Conservation (phyloP, 2,113 vertebrate species). For the Burhinus oedicnemus region DNA sequence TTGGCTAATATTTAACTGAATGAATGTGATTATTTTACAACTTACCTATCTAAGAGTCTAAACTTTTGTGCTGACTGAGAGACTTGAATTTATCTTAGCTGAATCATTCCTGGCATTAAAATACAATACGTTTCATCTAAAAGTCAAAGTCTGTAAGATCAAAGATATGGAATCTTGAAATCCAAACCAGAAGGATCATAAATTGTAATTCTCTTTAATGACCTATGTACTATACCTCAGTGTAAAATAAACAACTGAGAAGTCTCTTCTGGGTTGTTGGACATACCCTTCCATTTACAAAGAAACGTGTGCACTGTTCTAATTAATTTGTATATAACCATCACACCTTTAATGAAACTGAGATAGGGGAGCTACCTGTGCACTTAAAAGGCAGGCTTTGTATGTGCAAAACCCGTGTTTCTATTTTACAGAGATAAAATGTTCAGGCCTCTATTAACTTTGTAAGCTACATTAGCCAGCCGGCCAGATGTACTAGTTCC, state of each 20-base stretch:
- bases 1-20: constrained; percentile 69
- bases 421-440: neutral
- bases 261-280: neutral
- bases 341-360: neutral
- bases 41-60: constrained; percentile 45
- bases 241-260: constrained; percentile 31
- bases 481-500: neutral
- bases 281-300: neutral
- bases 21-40: constrained; percentile 57
- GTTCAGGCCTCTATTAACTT: neutral
- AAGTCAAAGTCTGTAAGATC: constrained; percentile 73
- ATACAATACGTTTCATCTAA: constrained; percentile 60
- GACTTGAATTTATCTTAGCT: constrained; percentile 54
- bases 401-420: neutral
- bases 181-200: constrained; percentile 52
- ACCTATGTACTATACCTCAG: constrained; percentile 46
- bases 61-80: constrained; percentile 60
- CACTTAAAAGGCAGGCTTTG: neutral
- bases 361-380: neutral
- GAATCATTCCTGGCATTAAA: constrained; percentile 50
- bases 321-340: neutral
- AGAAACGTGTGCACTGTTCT: neutral
- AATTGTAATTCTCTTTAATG: constrained; percentile 28
- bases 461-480: neutral
- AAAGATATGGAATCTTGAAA: constrained; percentile 60